Evolutionary conservation across 2,888 invertebrate species (phyloP).

Genomic region (Pantelozetes paolii): DNA sequence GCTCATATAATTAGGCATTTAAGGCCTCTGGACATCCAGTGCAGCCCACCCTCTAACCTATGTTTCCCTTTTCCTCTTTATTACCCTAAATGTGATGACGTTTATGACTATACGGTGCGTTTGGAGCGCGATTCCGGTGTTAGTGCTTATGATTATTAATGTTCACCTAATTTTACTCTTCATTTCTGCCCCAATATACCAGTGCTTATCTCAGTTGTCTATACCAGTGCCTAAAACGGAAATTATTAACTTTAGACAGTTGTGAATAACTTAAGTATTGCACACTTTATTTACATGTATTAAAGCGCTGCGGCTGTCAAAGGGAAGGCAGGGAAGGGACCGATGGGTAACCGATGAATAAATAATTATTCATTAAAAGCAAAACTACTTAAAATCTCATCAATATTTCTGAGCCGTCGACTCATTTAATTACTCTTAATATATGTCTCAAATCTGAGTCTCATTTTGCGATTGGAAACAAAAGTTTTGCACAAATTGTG

Average conservation of each 20-base stretch:
- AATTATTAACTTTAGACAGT: constrained; percentile 15
- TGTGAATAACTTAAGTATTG: neutral
- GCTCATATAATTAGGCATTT: neutral
- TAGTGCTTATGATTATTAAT: constrained; percentile 31
- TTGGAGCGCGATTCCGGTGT: constrained; percentile 31
- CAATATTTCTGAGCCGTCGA: constrained; percentile 31
- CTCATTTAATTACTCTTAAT: constrained; percentile 22
- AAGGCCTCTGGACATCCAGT: constrained; percentile 25
- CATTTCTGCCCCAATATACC: neutral
- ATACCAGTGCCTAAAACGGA: neutral
- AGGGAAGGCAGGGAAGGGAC: neutral
- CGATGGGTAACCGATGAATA: constrained; percentile 34
- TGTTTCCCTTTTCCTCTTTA: neutral
- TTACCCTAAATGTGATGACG: constrained; percentile 12
- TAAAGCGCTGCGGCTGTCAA: constrained; percentile 25
- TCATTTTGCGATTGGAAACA: neutral
- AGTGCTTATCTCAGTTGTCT: neutral
- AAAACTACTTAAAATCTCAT: constrained; percentile 23
- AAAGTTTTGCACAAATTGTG: neutral
- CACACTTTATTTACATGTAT: neutral
- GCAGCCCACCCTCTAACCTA: constrained; percentile 12
- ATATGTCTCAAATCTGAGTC: neutral
- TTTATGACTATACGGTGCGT: constrained; percentile 20
- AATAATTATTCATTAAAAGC: neutral
- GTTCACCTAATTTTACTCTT: constrained; percentile 31